Evolutionary conservation across 2,888 invertebrate species (phyloP).

Genomic region (Endotricha flammealis): DNA sequence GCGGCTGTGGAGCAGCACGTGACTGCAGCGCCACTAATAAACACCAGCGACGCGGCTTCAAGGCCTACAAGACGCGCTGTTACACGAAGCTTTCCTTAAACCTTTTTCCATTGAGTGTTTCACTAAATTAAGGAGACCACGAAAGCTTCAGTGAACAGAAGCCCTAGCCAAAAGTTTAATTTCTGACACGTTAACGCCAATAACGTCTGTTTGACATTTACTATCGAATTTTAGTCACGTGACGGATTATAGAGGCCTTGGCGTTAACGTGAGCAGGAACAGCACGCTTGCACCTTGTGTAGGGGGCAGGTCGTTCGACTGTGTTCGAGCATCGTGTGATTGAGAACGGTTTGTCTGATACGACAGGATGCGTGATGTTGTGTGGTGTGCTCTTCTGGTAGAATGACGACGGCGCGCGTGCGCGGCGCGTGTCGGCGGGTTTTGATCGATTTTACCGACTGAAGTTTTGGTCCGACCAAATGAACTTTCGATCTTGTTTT

Average conservation of each 20-base stretch:
- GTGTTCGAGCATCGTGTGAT: constrained; percentile 42
- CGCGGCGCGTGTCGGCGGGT: constrained; percentile 43
- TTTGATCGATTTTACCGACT: constrained; percentile 74
- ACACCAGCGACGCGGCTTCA: constrained; percentile 13
- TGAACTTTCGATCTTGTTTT: constrained; percentile 75
- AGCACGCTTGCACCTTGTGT: too few species aligned
- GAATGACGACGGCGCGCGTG: constrained; percentile 15
- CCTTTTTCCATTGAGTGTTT: background rate
- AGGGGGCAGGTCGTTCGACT: constrained; percentile 37
- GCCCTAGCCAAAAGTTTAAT: constrained; percentile 13
- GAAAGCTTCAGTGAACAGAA: constrained; percentile 17
- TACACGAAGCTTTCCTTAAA: too few species aligned
- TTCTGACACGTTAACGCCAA: too few species aligned
- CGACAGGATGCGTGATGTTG: constrained; percentile 24
- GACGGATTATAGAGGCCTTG: too few species aligned
- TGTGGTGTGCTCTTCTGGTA: constrained; percentile 17
- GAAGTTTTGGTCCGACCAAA: constrained; percentile 78
- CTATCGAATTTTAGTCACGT: too few species aligned
- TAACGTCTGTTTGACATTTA: too few species aligned
- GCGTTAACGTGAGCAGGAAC: too few species aligned
- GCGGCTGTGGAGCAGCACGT: constrained; percentile 48
- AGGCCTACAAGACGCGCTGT: too few species aligned
- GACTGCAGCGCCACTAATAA: constrained; percentile 41
- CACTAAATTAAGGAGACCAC: constrained; percentile 8
- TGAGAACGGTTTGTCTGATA: constrained; percentile 39